phyloP scores from a whole-genome alignment of 2,888 invertebrate genomes.

The Cephus spinipes region DNA sequence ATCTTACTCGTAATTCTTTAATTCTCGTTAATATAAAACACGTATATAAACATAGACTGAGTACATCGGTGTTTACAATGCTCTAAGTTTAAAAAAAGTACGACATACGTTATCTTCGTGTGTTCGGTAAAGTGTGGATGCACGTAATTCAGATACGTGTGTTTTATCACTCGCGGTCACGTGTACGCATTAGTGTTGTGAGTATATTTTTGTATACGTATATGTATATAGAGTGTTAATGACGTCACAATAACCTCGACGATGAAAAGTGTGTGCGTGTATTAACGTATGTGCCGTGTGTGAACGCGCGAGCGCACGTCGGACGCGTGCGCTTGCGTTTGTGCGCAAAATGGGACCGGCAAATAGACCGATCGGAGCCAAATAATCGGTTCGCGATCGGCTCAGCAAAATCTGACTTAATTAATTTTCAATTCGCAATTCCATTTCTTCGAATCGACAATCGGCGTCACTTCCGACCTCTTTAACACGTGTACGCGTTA shows the following conservation, averaged over 20 bases:
- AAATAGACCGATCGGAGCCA: background rate
- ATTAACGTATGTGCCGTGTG: background rate
- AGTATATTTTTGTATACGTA: background rate
- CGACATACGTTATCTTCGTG: conserved; percentile 34
- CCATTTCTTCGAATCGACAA: background rate
- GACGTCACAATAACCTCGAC: background rate
- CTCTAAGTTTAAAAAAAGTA: conserved; percentile 49
- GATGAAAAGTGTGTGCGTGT: background rate
- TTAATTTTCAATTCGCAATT: conserved; percentile 1
- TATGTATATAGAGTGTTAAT: background rate
- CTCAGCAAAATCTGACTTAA: background rate
- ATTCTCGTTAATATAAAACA: conserved; percentile 61
- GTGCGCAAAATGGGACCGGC: background rate
- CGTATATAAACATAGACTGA: conserved; percentile 66
- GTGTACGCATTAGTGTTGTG: background rate
- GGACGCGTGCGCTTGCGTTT: background rate
- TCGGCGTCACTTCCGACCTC: background rate
- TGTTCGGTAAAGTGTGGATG: background rate
- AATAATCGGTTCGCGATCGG: background rate
- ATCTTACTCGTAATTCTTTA: conserved; percentile 3
- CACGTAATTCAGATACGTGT: background rate
- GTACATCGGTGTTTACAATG: conserved; percentile 63
- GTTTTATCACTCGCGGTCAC: background rate
- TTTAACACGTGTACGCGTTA: background rate
- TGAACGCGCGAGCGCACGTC: conserved; percentile 5